Conservation (phyloP, 53 echinoderm and acorn worm species). For the Astropecten irregularis region DNA sequence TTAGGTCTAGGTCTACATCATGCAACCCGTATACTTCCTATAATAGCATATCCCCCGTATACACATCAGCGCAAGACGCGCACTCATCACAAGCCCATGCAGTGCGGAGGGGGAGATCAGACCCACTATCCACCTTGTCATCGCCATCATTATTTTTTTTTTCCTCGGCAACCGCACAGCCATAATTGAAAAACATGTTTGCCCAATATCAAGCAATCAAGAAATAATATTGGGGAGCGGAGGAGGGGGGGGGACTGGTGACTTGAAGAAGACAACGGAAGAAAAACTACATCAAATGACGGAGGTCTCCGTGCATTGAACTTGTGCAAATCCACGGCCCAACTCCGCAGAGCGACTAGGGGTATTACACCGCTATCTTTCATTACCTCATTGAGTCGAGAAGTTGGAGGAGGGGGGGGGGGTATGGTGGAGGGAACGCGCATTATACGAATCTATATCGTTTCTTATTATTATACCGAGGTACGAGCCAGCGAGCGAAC, state of each 20-base stretch:
- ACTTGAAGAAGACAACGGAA: neutral
- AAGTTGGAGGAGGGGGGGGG: neutral
- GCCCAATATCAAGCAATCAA: constrained; percentile 54
- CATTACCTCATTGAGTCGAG: constrained; percentile 45
- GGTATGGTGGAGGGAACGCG: constrained; percentile 11
- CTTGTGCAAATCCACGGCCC: neutral
- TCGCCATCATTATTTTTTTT: constrained; percentile 29
- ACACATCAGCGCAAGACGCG: no score
- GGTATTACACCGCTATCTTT: constrained; percentile 40
- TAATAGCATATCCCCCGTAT: no score
- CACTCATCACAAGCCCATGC: constrained; percentile 25
- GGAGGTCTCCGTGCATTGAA: constrained; percentile 36
- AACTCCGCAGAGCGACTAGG: neutral
- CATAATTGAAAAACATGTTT: constrained; percentile 59
- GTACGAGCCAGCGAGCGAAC: no score
- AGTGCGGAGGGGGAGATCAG: constrained; percentile 28
- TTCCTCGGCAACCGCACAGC: constrained; percentile 36
- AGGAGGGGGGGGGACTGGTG: no score
- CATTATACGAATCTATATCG: constrained; percentile 4
- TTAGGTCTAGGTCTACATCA: no score
- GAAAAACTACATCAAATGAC: no score
- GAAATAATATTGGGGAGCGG: constrained; percentile 48
- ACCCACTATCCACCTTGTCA: constrained; percentile 30
- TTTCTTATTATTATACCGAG: no score
- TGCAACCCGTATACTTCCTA: no score